Evolutionary conservation across 2,888 invertebrate genomes (phyloP).

Genomic region (Apamea sordens): DNA sequence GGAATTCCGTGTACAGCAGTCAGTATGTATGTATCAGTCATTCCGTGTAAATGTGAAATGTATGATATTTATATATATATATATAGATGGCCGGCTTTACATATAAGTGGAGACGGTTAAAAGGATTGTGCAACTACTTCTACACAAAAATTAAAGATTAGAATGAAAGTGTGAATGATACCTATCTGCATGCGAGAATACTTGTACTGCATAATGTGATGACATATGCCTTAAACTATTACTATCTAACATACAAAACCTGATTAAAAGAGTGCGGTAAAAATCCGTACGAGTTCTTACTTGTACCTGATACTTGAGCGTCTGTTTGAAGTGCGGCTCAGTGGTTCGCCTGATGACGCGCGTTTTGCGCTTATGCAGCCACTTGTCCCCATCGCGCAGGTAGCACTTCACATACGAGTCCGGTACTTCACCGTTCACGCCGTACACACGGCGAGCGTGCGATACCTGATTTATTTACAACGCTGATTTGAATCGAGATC

Average conservation of each 20-base stretch:
- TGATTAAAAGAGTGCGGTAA: constrained; percentile 41
- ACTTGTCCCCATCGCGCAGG: constrained; percentile 96
- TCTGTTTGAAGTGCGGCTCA: constrained; percentile 96
- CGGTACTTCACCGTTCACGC: constrained; percentile 93
- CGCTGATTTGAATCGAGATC: not conserved
- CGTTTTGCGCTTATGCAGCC: constrained; percentile 98
- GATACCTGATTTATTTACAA: constrained; percentile 77
- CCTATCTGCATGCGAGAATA: constrained; percentile 6
- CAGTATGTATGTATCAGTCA: too few relatives aligned
- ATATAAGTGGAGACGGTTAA: not conserved
- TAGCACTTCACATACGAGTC: constrained; percentile 99
- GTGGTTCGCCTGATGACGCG: constrained; percentile 94
- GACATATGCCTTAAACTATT: constrained; percentile 11
- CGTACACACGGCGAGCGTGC: constrained; percentile 87
- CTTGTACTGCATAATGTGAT: constrained; percentile 10
- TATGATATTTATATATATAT: too few relatives aligned
- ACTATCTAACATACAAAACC: constrained; percentile 32
- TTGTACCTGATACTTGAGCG: constrained; percentile 94
- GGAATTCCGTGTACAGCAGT: not conserved
- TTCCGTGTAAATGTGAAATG: too few relatives aligned
- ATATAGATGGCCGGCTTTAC: not conserved
- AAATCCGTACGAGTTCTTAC: constrained; percentile 58
- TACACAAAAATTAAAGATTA: not conserved
- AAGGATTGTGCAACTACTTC: not conserved
- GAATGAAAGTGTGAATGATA: not conserved